A percentile compares a stretch with the other conserved stretches of the same genome.
Conservation (phyloP, 2,113 vertebrate species). For the Lagopus leucura region DNA sequence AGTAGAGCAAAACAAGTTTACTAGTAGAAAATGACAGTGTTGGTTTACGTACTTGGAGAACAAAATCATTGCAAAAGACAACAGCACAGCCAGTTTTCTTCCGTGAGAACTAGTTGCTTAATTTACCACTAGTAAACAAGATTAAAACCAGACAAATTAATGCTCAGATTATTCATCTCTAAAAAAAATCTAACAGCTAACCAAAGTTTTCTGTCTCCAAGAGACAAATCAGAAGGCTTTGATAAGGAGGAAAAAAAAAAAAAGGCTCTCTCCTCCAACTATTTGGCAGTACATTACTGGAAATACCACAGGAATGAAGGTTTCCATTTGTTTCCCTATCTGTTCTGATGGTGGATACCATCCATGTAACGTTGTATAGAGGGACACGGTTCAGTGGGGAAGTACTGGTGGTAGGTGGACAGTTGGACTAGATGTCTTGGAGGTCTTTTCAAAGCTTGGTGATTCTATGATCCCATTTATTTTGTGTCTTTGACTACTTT, state of each 20-base stretch:
- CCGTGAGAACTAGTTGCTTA: not conserved
- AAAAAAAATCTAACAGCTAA: not conserved
- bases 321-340: too few species aligned
- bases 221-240: not conserved
- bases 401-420: too few species aligned
- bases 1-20: not conserved
- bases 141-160: not conserved
- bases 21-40: not conserved
- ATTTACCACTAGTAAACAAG: not conserved
- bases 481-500: not conserved
- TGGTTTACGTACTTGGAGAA: not conserved
- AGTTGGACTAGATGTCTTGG: too few species aligned
- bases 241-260: not conserved
- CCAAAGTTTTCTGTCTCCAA: not conserved
- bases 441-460: too few species aligned
- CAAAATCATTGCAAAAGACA: not conserved
- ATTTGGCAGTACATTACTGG: not conserved
- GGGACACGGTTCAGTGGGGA: too few species aligned
- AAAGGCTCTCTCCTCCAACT: not conserved
- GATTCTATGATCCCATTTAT: not conserved
- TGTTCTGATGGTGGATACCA: not conserved
- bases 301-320: not conserved
- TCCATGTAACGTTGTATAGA: not conserved
- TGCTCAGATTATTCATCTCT: not conserved
- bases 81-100: not conserved